Evolutionary conservation across 2,113 vertebrate species (phyloP).

Genomic region (rabbit (Oryctolagus cuniculus)): DNA sequence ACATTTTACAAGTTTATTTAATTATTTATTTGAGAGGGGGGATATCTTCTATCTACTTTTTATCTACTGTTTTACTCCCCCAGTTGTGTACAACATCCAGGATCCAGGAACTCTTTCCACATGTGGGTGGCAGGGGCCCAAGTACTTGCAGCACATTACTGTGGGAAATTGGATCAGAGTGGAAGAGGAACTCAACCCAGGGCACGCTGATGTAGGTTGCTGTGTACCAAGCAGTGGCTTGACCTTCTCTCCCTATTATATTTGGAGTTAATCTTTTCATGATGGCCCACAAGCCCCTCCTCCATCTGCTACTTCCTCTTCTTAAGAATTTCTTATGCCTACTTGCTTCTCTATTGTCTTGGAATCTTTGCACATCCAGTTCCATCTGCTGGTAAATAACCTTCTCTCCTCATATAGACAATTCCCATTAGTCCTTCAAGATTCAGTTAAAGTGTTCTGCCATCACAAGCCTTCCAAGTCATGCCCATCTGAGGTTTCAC

Average conservation of each 20-base stretch:
- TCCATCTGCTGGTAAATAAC: neutral
- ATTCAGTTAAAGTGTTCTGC: neutral
- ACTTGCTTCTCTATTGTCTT: neutral
- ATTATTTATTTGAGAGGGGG: too few relatives aligned
- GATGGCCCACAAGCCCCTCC: neutral
- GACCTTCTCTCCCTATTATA: too few relatives aligned
- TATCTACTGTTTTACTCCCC: too few relatives aligned
- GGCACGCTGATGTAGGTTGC: too few relatives aligned
- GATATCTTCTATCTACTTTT: too few relatives aligned
- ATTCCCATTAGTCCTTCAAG: neutral
- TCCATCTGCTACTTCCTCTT: neutral
- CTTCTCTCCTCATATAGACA: constrained; percentile 2
- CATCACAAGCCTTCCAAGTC: neutral
- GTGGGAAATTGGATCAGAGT: too few relatives aligned
- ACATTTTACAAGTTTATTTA: neutral
- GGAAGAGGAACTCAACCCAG: too few relatives aligned
- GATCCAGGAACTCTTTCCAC: too few relatives aligned
- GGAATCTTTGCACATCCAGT: neutral
- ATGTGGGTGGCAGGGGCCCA: too few relatives aligned
- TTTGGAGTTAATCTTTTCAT: neutral
- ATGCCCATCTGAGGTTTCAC: neutral
- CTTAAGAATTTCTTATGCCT: neutral
- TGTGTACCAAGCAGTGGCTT: too few relatives aligned
- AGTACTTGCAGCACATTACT: too few relatives aligned
- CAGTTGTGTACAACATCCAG: too few relatives aligned